Conservation (phyloP, 2,113 vertebrate species). For the Periophthalmodon schlosseri region DNA sequence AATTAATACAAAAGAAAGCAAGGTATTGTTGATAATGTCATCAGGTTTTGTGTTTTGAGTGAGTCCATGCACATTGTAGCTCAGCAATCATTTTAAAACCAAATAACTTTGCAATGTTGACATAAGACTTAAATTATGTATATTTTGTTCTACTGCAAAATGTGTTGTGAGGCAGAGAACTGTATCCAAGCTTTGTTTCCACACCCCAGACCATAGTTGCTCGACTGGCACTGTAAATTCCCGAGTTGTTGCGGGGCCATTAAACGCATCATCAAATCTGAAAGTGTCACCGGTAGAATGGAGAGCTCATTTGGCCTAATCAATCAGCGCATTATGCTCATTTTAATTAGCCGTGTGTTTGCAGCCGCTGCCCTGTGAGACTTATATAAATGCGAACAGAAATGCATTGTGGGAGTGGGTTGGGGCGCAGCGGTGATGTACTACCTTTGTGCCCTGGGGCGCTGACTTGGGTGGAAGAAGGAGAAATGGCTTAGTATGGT, state of each 20-base stretch:
- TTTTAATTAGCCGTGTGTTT: slow-evolving; percentile 17
- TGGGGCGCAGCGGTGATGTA: slow-evolving; percentile 3
- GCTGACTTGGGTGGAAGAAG: neutral
- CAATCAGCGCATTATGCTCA: slow-evolving; percentile 23
- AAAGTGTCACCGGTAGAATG: slow-evolving; percentile 37
- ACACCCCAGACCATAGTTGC: neutral
- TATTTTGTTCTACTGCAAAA: neutral
- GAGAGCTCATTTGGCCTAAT: slow-evolving; percentile 32
- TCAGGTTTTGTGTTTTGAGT: no score
- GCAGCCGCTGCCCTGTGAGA: slow-evolving; percentile 9
- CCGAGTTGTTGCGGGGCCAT: slow-evolving; percentile 15
- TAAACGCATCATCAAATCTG: slow-evolving; percentile 34
- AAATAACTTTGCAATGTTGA: neutral
- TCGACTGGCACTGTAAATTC: slow-evolving; percentile 24
- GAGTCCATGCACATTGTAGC: neutral
- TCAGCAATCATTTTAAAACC: no score
- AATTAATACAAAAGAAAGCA: no score
- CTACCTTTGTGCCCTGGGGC: neutral
- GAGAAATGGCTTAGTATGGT: neutral
- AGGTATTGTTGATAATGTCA: no score
- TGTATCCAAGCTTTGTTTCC: slow-evolving; percentile 13
- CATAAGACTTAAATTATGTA: neutral
- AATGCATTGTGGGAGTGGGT: slow-evolving; percentile 14
- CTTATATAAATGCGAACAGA: neutral
- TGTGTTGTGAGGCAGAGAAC: neutral